Evolutionary conservation across 2,113 vertebrate genomes (phyloP).

Genomic region (Nycticorax nycticorax): DNA sequence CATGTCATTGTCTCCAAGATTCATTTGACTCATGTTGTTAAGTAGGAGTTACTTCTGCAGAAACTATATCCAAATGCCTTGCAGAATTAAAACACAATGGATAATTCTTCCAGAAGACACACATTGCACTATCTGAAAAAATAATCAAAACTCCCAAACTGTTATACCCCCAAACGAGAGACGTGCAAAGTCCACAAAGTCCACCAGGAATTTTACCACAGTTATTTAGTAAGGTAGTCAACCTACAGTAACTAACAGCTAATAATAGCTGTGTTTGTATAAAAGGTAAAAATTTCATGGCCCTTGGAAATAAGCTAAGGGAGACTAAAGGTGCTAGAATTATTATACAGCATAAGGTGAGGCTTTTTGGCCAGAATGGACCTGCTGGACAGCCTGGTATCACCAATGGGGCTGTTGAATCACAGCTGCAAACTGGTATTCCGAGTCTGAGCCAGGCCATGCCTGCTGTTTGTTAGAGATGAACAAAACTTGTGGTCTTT

Average conservation of each 20-base stretch:
- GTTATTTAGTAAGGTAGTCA: neutral
- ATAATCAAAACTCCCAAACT: neutral
- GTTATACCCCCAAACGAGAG: neutral
- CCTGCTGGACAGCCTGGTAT: neutral
- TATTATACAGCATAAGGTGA: neutral
- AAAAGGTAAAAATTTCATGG: neutral
- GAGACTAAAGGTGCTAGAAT: neutral
- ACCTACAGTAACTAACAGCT: neutral
- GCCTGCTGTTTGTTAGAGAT: neutral
- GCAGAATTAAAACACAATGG: neutral
- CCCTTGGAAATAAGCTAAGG: neutral
- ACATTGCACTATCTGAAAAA: neutral
- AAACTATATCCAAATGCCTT: neutral
- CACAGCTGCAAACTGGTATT: neutral
- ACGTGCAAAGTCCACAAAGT: neutral
- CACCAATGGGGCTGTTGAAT: neutral
- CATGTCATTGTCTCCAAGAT: neutral
- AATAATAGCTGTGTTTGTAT: neutral
- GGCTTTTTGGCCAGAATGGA: neutral
- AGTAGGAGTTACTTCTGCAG: neutral
- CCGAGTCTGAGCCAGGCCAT: neutral
- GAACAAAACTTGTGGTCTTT: neutral
- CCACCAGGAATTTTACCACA: neutral
- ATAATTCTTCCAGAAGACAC: neutral
- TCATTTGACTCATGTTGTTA: neutral